Evolutionary conservation across 2,888 invertebrate species (phyloP), one percentile per base, ranked within the genome.

Genomic region (Reticulitermes lucifugus): DNA sequence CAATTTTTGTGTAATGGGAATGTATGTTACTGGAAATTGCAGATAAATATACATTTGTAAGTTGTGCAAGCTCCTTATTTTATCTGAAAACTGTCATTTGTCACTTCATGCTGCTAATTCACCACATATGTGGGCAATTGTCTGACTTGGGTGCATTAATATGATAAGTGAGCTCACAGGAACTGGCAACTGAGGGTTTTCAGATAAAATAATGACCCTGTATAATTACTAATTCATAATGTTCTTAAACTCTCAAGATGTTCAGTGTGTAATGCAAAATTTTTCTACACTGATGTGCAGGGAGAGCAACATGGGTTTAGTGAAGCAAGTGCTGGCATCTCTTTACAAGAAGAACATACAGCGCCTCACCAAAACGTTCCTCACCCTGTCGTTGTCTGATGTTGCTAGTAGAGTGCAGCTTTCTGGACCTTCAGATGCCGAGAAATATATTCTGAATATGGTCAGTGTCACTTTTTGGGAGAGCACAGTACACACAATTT

Each of bases 271-370:
- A 70, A 70, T 18, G 18, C 10, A 10, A 41, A 14, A 41, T 80
- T 59, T 84, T 35, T 87, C 0, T 86, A 83, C 25, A n/a, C n/a
- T 65, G 12, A 25, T 65, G 65, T 83, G 82, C 86, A 90, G 92
- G 90, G 93, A 94, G 88, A 91, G 90, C 84, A 94, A 93, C 88
- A 90, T 91, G 89, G 94, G 94, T 21, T 89, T 94, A 84, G 92
- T 93, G 9, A 93, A 93, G 88, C 93, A 97, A 94, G 98, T 98
- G 79, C 92, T 97, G 82, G 95, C 95, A 88, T 97, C 97, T 87
- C 94, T 98, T 91, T 97, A 97, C 91, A 98, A 98, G 92, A 98
- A 98, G 91, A 98, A 98, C 91, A 99, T 99, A 88, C 98, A 98
- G 91, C 94, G 98, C 90, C 93, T 99, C 87, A 99, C 98, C 46